Evolutionary conservation across 2,113 vertebrate genomes (phyloP).

Genomic region (Triplophysa tibetana): DNA sequence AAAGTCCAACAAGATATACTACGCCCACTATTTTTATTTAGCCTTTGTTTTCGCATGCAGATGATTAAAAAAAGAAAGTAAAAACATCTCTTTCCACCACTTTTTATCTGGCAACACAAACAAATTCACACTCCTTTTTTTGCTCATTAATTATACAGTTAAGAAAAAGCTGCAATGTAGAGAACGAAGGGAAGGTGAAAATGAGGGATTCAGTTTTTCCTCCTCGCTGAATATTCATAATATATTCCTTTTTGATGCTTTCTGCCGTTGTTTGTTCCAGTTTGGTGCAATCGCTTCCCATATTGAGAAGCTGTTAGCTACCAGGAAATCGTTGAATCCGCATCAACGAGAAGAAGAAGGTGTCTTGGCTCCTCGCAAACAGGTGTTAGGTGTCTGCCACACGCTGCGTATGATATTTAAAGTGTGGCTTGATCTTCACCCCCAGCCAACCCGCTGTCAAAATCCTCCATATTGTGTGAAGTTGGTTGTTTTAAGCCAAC

Average conservation of each 20-base stretch:
- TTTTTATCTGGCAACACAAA: constrained; percentile 72
- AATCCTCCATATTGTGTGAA: constrained; percentile 47
- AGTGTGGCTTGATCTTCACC: constrained; percentile 57
- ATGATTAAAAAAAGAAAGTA: constrained; percentile 1
- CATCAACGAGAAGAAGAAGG: constrained; percentile 59
- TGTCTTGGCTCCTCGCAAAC: constrained; percentile 52
- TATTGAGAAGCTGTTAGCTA: constrained; percentile 71
- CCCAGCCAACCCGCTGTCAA: constrained; percentile 41
- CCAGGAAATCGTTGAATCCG: constrained; percentile 67
- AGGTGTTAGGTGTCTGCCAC: constrained; percentile 65
- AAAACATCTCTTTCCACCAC: constrained; percentile 45
- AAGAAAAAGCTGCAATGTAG: constrained; percentile 75
- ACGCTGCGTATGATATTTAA: constrained; percentile 54
- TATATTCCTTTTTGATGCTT: constrained; percentile 75
- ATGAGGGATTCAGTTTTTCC: constrained; percentile 73
- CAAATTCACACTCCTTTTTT: constrained; percentile 76
- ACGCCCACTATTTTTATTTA: constrained; percentile 16
- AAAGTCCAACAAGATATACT: not conserved
- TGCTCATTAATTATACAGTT: constrained; percentile 81
- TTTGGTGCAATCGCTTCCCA: constrained; percentile 66
- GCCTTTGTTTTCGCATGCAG: constrained; percentile 27
- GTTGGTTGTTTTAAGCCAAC: constrained; percentile 45
- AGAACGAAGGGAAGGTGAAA: constrained; percentile 76
- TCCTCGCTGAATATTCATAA: constrained; percentile 81
- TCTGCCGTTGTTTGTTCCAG: constrained; percentile 75